Conservation (phyloP, 2,888 invertebrate genomes). For the Conops quadrifasciatus region DNA sequence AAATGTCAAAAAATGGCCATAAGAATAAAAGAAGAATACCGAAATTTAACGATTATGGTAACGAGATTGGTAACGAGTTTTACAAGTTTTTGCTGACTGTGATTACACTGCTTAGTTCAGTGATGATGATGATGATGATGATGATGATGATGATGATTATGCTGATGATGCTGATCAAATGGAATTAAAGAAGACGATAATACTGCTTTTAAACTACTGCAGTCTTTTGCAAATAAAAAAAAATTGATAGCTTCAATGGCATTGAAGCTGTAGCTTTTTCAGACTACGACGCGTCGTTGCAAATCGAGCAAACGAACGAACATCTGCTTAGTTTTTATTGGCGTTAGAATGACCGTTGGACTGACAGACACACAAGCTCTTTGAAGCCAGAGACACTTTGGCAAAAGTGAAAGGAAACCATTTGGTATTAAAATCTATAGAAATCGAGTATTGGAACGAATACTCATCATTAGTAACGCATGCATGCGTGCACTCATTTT, state of each 20-base stretch:
- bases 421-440: not conserved
- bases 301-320: not conserved
- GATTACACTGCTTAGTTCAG: not conserved
- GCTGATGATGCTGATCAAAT: not conserved
- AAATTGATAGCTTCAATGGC: not conserved
- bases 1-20: too few relatives aligned
- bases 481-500: not conserved
- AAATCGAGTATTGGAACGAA: not conserved
- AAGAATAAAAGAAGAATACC: too few relatives aligned
- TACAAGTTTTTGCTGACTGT: not conserved
- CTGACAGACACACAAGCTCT: not conserved
- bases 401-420: conserved; percentile 21
- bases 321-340: not conserved
- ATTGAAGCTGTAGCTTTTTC: not conserved
- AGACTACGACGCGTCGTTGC: not conserved
- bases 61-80: too few relatives aligned
- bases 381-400: not conserved
- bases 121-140: not conserved
- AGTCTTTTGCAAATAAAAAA: not conserved
- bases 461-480: too few relatives aligned
- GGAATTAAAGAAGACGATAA: too few relatives aligned
- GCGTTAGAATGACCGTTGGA: not conserved
- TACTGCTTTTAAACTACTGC: too few relatives aligned
- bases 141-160: not conserved
- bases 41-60: too few relatives aligned